These are phyloP conservation scores for Spermophilus dauricus DNA, from an alignment of 2,113 vertebrate genomes.

Conservation along the genomic window DNA sequence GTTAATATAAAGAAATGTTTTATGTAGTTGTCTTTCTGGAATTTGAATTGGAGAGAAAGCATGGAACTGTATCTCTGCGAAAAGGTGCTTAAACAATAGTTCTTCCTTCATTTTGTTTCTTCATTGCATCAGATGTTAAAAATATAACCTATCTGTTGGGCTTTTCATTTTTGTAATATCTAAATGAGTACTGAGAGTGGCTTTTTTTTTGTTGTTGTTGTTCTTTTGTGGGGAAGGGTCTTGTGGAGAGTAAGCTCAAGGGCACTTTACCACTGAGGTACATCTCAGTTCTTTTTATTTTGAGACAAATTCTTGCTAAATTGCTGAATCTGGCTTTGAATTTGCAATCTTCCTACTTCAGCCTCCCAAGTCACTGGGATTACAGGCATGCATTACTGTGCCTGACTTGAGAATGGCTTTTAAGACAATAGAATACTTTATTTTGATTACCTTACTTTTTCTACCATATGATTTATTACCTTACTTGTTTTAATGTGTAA, in stretches of 20 bases:
- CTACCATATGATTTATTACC: constrained; percentile 6
- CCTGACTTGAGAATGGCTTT: background rate
- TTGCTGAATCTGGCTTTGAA: no score
- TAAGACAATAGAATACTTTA: background rate
- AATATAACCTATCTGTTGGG: constrained; percentile 29
- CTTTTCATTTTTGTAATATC: constrained; percentile 21
- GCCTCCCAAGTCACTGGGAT: no score
- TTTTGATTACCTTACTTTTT: constrained; percentile 6
- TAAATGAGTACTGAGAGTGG: background rate
- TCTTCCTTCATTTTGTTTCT: background rate
- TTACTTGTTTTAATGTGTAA: background rate
- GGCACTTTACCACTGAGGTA: no score
- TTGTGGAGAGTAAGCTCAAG: no score
- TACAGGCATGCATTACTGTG: no score
- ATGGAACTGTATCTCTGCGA: constrained; percentile 27
- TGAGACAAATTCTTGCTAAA: no score
- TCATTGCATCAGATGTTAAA: constrained; percentile 16
- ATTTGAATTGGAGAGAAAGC: constrained; percentile 6
- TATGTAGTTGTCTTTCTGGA: background rate
- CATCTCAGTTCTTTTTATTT: no score
- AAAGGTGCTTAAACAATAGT: background rate
- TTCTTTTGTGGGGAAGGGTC: no score
- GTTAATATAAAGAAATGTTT: constrained; percentile 33
- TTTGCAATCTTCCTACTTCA: no score
- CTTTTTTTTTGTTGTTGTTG: background rate